Base-by-base conservation (phyloP, 2,797 vertebrate genomes). In the Tenualosa ilisha region DNA sequence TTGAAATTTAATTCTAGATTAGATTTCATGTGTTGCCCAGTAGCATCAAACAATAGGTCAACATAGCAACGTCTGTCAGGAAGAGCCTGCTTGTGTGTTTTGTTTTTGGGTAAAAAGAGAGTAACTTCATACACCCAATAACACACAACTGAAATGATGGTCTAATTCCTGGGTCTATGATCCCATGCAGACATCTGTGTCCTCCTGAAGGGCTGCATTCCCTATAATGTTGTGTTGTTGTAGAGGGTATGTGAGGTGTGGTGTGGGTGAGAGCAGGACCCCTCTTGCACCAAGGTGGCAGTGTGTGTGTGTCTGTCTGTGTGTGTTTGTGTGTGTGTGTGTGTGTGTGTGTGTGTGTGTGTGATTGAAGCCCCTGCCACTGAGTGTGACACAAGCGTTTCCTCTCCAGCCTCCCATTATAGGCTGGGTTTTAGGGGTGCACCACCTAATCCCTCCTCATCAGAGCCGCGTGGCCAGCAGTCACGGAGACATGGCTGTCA, bases 361-460 rank as follows among this genome's bases (percentile, higher is more conserved):
- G 93, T 94, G 94, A 93, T 94, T 94, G 93, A 94, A 94, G 94
- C 91, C 91, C 92, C 92, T 93, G 92, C 92, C 92, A 93, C 85
- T 88, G 91, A 93, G 92, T 87, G 89, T 93, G 92, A 92, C 92
- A 89, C 15, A 43, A 92, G 93, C 91, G 91, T 91, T 93, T 92
- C 93, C 93, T 94, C 91, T 93, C 92, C 86, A 89, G 92, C 94
- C 93, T 91, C 91, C 91, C 91, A 93, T 93, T 94, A 93, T 94
- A 93, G 95, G 89, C 93, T 93, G 93, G 93, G 93, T 92, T 91
- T 81, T 81, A 61, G 91, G 92, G 72, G 93, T 93, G 94, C 94
- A 94, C 93, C 92, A 89, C 91, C 95, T 92, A 95, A 97, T 96
- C 94, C 93, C 94, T 96, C 96, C 96, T 96, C 95, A 95, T 96